Evolutionary conservation across 2,113 vertebrate genomes (phyloP), one percentile per base, ranked within the genome.

Genomic region (Paraplagusia blochii): DNA sequence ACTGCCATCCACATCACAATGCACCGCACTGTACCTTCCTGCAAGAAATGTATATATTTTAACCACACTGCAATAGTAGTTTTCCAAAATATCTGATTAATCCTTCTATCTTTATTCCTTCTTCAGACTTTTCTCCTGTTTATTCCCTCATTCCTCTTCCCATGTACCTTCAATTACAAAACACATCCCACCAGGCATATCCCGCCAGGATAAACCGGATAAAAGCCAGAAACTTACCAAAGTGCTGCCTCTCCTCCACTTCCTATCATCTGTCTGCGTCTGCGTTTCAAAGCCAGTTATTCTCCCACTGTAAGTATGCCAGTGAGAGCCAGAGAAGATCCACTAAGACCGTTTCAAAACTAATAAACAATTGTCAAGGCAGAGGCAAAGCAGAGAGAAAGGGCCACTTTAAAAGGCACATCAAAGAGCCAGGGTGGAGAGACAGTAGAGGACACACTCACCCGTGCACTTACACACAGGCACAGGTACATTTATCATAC

Each of bases 331-430:
- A 92, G 90, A 91, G 88, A 88, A 90, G 92, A 88, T 89, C 90
- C 89, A 91, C 90, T 85, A 90, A 90, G 91, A 91, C 88, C 89
- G 90, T 94, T 94, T 93, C 89, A 92, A 90, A 93, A 89, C 87
- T 90, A 91, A 94, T 96, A 97, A 98, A 98, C 95, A 97, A 85
- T 91, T 93, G 95, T 94, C 94, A 92, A 85, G 73, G 70, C 53
- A 85, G 90, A 94, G 85, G 81, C 85, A 90, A 91, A 93, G 92
- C 95, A 93, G 94, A 92, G 86, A 85, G 88, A 88, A 87, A 22
- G 46, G 82, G 50, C 61, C 90, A 90, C 89, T 90, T 88, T 90
- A 89, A 89, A 29, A 82, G 89, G 90, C 89, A 95, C 91, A 95
- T 97, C 93, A 97, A 97, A 96, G n/a, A n/a, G 92, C 44, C 52